Evolutionary conservation across 2,888 invertebrate genomes (phyloP), one percentile per base, ranked within the genome.

Genomic region (Nudaria mundana): DNA sequence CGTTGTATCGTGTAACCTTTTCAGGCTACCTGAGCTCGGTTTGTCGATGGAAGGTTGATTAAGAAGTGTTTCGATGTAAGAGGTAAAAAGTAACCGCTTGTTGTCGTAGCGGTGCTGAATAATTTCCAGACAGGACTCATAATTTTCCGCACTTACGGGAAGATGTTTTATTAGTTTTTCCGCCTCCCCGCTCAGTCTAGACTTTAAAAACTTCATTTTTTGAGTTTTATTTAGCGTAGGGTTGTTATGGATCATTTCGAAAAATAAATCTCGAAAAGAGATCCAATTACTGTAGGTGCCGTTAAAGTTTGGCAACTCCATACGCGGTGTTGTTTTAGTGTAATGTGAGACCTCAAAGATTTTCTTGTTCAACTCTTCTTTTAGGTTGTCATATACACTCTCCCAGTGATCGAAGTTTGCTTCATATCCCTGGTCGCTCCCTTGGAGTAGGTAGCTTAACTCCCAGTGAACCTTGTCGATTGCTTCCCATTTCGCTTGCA

Each of bases 1-100:
- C 1, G 15, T 37, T 3, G 30, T 30, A 16, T 37, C 44, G 22
- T 44, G 34, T 10, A 44, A 6, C 23, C 16, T 33, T 15, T 37
- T 26, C 6, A 25, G 5, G 10, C 25, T 33, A 8, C 7, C 15
- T 2, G 30, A 8, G n/a, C 16, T 14, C 5, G 30, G 30, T 7
- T 10, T 10, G 5, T 30, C 18, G 11, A 34, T 34, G n/a, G 23
- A 15, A n/a, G 18, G 34, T 15, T 26, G 4, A 8, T 25, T 8
- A 7, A 6, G 18, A 25, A 26, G 18, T n/a, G 16, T 16, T 10
- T 24, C 15, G 15, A 33, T 20, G 5, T 6, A 29, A 7, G 29
- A 29, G 1, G 33, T 26, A 15, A 37, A 37, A n/a, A 24, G 34
- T 6, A 40, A 24, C 0, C 30, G 11, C 2, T 23, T 8, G 10